A percentile compares a stretch with the other conserved stretches of the same genome.
Evolutionary conservation across 2,888 invertebrate species (phyloP).

Genomic region (Zhuqinia jingwanae): DNA sequence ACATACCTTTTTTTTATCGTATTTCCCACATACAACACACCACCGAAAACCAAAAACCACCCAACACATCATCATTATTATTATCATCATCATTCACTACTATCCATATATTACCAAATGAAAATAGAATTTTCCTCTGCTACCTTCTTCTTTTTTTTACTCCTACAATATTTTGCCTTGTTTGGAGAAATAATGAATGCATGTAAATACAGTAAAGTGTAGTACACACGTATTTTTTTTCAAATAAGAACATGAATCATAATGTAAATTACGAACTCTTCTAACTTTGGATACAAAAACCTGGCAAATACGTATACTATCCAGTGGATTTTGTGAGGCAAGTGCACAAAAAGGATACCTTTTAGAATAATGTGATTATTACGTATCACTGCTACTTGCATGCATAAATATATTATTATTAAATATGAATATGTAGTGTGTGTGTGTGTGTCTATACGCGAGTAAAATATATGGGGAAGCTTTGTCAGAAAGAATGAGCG

Average conservation of each 20-base stretch:
- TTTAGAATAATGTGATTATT: conserved; percentile 64
- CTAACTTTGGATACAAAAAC: conserved; percentile 66
- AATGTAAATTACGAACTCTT: conserved; percentile 39
- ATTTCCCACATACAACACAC: conserved; percentile 16
- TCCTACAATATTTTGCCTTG: no score
- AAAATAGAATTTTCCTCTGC: conserved; percentile 12
- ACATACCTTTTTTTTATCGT: conserved; percentile 57
- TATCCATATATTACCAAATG: neutral
- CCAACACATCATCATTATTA: conserved; percentile 15
- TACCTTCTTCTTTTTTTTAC: no score
- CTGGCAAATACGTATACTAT: no score
- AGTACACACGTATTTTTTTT: neutral
- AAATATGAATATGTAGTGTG: conserved; percentile 42
- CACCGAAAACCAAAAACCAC: neutral
- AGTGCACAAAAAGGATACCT: conserved; percentile 54
- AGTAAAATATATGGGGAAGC: neutral
- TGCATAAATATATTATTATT: conserved; percentile 66
- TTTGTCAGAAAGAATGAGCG: conserved; percentile 15
- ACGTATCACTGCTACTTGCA: conserved; percentile 64
- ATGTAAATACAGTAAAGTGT: neutral
- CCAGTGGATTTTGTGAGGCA: no score
- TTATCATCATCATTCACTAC: neutral
- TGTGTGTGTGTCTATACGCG: no score
- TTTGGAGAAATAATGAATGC: neutral
- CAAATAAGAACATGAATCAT: conserved; percentile 52